Conservation (phyloP, 2,113 vertebrate genomes). For the Pachycephala philippinensis region DNA sequence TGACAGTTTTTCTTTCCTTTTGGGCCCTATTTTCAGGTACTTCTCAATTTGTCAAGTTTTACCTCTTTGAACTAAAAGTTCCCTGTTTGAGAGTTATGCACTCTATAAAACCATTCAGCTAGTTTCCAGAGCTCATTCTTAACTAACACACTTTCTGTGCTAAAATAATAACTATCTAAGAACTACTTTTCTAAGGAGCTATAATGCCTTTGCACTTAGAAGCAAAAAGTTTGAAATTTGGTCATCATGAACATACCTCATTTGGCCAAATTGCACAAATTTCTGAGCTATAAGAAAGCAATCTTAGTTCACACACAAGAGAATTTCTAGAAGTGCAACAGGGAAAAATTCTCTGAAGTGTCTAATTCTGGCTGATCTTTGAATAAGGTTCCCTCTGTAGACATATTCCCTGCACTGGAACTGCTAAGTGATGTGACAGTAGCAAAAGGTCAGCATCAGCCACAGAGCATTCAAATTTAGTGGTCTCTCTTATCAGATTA, state of each 20-base stretch:
- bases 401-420: not conserved
- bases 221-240: not conserved
- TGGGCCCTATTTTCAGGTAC: not conserved
- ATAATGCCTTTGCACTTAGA: not conserved
- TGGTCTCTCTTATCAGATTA: not conserved
- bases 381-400: not conserved
- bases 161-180: not conserved
- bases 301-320: not conserved
- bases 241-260: not conserved
- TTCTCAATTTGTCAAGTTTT: not conserved
- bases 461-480: not conserved
- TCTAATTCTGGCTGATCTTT: not conserved
- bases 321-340: not conserved
- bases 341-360: not conserved
- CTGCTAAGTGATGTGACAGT: not conserved
- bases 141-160: not conserved
- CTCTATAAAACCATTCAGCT: not conserved
- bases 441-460: not conserved
- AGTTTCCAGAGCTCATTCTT: not conserved
- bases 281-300: not conserved
- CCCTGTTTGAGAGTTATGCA: not conserved
- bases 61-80: not conserved
- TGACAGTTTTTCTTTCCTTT: not conserved
- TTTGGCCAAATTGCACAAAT: not conserved
- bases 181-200: not conserved